phyloP scores from a whole-genome alignment of 2,888 invertebrate species.

The Beris chalybata region DNA sequence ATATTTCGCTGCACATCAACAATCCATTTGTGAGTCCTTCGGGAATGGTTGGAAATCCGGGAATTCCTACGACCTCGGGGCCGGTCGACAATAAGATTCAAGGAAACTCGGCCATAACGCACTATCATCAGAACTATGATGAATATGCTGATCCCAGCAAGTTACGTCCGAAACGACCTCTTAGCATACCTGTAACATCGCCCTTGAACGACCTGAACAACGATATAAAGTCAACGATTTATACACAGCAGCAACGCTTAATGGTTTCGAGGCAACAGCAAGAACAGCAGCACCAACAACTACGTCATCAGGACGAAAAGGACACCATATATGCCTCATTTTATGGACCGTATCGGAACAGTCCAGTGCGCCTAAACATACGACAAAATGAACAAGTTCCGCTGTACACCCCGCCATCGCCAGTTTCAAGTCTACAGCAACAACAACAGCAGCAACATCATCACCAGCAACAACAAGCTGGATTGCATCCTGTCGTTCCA shows the following conservation, averaged over 20 bases:
- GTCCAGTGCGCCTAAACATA: slow-evolving; percentile 45
- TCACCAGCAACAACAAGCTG: slow-evolving; percentile 18
- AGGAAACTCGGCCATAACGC: slow-evolving; percentile 23
- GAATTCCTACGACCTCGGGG: neutral
- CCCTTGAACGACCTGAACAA: slow-evolving; percentile 41
- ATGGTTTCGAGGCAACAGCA: slow-evolving; percentile 19
- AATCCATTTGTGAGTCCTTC: slow-evolving; percentile 40
- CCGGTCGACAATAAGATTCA: slow-evolving; percentile 6
- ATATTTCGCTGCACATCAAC: slow-evolving; percentile 43
- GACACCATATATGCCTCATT: slow-evolving; percentile 49
- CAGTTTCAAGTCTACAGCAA: slow-evolving; percentile 30
- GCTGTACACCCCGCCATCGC: slow-evolving; percentile 41
- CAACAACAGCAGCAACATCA: neutral
- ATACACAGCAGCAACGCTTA: slow-evolving; percentile 36
- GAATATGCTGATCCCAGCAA: slow-evolving; percentile 53
- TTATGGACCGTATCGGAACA: slow-evolving; percentile 52
- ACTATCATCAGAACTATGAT: slow-evolving; percentile 31
- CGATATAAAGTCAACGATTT: slow-evolving; percentile 39
- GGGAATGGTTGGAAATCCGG: neutral
- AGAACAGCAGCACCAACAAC: slow-evolving; percentile 37
- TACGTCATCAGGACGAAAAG: slow-evolving; percentile 45
- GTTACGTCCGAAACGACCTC: slow-evolving; percentile 58
- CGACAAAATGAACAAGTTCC: slow-evolving; percentile 39
- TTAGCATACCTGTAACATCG: slow-evolving; percentile 62
- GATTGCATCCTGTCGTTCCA: slow-evolving; percentile 49